phyloP scores from a whole-genome alignment of 2,113 vertebrate species.

The Nettapus auritus region DNA sequence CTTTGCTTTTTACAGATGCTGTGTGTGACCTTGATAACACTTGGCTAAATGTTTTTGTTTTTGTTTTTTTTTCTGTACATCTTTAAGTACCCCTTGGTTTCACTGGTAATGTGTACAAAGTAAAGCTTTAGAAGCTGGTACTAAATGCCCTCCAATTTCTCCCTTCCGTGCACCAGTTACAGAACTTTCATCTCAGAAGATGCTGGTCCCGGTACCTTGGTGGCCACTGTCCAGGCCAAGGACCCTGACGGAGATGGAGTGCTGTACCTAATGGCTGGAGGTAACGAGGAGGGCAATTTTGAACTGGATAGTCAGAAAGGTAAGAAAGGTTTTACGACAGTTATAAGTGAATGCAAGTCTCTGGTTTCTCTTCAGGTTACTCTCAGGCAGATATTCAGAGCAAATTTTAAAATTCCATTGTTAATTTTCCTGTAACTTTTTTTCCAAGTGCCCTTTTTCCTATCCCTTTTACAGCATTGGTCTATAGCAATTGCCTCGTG shows the following conservation, averaged over 20 bases:
- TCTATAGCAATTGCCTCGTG: neutral
- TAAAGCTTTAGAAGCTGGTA: neutral
- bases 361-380: neutral
- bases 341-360: neutral
- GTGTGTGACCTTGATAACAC: neutral
- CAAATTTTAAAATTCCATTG: neutral
- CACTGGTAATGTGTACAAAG: neutral
- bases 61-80: neutral
- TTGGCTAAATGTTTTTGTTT: neutral
- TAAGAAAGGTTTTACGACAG: slow-evolving; percentile 25
- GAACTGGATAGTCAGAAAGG: slow-evolving; percentile 89
- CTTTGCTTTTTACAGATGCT: neutral
- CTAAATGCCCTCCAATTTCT: neutral
- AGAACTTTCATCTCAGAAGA: slow-evolving; percentile 91
- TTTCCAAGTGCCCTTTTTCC: neutral
- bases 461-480: neutral
- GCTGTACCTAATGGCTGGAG: slow-evolving; percentile 86
- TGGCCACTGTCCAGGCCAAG: slow-evolving; percentile 86
- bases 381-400: neutral
- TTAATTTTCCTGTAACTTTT: neutral
- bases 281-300: slow-evolving; percentile 91
- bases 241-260: slow-evolving; percentile 89
- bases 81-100: no score
- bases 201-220: slow-evolving; percentile 87
- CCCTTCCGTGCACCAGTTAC: slow-evolving; percentile 75